Evolutionary conservation across 2,113 vertebrate species (phyloP).

Genomic region (Calypte anna): DNA sequence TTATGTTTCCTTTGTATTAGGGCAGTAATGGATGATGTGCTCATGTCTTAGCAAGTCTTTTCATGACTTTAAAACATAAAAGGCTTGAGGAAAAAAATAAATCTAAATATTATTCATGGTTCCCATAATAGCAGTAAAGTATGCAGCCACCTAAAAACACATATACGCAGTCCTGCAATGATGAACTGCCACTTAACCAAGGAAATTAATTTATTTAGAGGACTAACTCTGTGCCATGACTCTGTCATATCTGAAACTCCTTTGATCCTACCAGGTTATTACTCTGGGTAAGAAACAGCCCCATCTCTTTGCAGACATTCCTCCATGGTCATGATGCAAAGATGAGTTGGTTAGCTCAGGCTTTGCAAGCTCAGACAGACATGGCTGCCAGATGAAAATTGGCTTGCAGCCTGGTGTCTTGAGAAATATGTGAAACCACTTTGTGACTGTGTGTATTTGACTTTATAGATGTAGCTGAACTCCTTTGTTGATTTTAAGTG

Average conservation of each 20-base stretch:
- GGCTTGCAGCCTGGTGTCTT: neutral
- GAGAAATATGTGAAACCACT: neutral
- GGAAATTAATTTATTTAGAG: neutral
- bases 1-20: conserved; percentile 45
- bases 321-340: neutral
- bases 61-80: neutral
- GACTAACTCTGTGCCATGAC: neutral
- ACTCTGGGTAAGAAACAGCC: neutral
- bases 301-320: neutral
- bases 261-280: neutral
- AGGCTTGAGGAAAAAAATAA: neutral
- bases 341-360: neutral
- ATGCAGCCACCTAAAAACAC: neutral
- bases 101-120: neutral
- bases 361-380: neutral
- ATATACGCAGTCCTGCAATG: neutral
- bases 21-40: conserved; percentile 19
- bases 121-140: conserved; percentile 7
- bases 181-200: neutral
- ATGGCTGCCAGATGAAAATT: neutral
- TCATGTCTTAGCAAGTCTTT: conserved; percentile 23
- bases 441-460: neutral
- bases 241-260: neutral
- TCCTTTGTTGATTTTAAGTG: neutral
- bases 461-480: neutral